Conservation (phyloP, 1,140 invertebrate genomes). For the Calycopis cecrops region DNA sequence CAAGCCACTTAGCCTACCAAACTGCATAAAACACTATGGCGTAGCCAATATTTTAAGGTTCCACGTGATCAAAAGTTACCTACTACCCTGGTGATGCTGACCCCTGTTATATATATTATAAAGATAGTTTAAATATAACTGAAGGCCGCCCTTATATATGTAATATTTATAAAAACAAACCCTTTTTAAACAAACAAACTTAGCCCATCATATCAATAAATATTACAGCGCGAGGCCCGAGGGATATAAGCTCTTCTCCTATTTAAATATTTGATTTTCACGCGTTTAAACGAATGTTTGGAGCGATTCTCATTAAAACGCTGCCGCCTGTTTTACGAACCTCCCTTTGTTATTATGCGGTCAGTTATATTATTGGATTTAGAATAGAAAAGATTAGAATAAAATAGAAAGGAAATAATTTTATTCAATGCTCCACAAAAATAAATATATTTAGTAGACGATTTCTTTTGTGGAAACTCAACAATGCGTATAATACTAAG, state of each 20-base stretch:
- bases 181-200: slow-evolving; percentile 7
- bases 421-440: too few species aligned
- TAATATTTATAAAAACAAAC: neutral
- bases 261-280: slow-evolving; percentile 4
- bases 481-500: too few species aligned
- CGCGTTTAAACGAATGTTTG: neutral
- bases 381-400: too few species aligned
- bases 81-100: neutral
- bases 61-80: too few species aligned
- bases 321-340: neutral
- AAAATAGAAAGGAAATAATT: too few species aligned
- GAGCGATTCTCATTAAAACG: neutral
- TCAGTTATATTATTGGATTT: too few species aligned
- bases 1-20: too few species aligned
- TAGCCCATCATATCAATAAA: slow-evolving; percentile 5
- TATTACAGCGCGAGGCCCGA: neutral
- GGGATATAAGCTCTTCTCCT: neutral
- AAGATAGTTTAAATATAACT: neutral
- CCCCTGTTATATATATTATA: neutral
- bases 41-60: too few species aligned
- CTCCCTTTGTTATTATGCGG: too few species aligned
- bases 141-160: neutral
- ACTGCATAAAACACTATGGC: too few species aligned
- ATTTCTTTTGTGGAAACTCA: too few species aligned
- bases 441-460: too few species aligned